These are phyloP conservation scores for Drosophila cardini DNA, from an alignment of 1,140 invertebrate species.

Conservation along the genomic window DNA sequence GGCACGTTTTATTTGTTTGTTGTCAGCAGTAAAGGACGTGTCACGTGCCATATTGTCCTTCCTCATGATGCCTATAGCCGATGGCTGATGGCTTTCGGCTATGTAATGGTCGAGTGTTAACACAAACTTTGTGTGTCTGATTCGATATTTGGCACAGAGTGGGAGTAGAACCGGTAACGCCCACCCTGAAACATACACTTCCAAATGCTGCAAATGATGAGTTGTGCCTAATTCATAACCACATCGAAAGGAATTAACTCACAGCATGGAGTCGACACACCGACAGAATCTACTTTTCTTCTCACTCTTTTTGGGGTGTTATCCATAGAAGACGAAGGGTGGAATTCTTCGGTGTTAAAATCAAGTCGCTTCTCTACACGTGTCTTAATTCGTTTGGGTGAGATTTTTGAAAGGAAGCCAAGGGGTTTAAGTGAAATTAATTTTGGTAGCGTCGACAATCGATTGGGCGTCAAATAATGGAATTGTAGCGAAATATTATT, in stretches of 20 bases:
- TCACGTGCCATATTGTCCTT: slow-evolving; percentile 72
- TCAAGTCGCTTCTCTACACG: slow-evolving; percentile 63
- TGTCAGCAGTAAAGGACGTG: slow-evolving; percentile 57
- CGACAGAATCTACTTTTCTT: slow-evolving; percentile 7
- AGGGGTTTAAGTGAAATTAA: slow-evolving; percentile 63
- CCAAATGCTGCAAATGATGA: slow-evolving; percentile 81
- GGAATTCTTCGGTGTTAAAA: slow-evolving; percentile 46
- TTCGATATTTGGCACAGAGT: slow-evolving; percentile 43
- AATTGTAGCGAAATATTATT: slow-evolving; percentile 22
- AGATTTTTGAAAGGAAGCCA: slow-evolving; percentile 57
- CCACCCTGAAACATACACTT: slow-evolving; percentile 29
- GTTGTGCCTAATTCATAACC: slow-evolving; percentile 83
- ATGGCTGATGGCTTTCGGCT: slow-evolving; percentile 40
- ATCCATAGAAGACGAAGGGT: slow-evolving; percentile 45
- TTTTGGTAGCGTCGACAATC: slow-evolving; percentile 49
- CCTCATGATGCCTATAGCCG: slow-evolving; percentile 2
- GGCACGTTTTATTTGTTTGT: slow-evolving; percentile 63
- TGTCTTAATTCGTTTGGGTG: slow-evolving; percentile 76
- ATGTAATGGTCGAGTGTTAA: slow-evolving; percentile 65
- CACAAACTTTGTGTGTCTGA: slow-evolving; percentile 74
- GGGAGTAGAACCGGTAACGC: slow-evolving; percentile 27
- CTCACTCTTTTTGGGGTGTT: slow-evolving; percentile 7
- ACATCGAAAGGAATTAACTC: slow-evolving; percentile 81
- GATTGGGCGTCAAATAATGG: slow-evolving; percentile 24
- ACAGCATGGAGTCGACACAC: slow-evolving; percentile 53